phyloP scores from a whole-genome alignment of 2,888 invertebrate genomes.

The Gymnoscelis rufifasciata region DNA sequence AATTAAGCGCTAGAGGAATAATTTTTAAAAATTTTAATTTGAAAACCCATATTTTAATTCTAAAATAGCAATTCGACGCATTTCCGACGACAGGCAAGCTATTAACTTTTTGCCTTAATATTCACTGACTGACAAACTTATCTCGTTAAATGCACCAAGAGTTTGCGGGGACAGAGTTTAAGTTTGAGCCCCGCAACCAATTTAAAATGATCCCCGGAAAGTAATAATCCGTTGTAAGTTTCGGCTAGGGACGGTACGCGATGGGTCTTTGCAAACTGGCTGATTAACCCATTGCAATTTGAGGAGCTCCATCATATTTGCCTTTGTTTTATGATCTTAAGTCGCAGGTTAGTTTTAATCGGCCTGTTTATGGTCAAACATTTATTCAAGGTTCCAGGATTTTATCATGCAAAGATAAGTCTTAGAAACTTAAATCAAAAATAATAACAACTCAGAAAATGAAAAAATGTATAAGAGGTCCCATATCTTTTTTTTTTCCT shows the following conservation, averaged over 20 bases:
- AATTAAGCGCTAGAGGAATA: too few species aligned
- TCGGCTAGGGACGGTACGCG: slow-evolving; percentile 14
- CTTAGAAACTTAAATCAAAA: too few species aligned
- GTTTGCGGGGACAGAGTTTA: slow-evolving; percentile 51
- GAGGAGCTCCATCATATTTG: slow-evolving; percentile 44
- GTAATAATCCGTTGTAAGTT: slow-evolving; percentile 22
- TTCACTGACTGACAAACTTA: slow-evolving; percentile 56
- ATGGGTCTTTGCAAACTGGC: slow-evolving; percentile 34
- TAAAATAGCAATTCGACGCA: background rate
- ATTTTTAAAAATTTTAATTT: too few species aligned
- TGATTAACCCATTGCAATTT: slow-evolving; percentile 36
- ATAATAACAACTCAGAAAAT: too few species aligned
- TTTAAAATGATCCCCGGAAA: slow-evolving; percentile 32
- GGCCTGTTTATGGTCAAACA: too few species aligned
- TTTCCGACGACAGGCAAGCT: slow-evolving; percentile 12
- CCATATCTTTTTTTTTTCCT: too few species aligned
- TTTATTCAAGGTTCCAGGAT: too few species aligned
- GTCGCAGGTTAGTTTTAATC: too few species aligned
- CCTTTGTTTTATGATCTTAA: slow-evolving; percentile 28
- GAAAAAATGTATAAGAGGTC: too few species aligned
- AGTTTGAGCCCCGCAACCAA: slow-evolving; percentile 42
- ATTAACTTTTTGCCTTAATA: slow-evolving; percentile 50
- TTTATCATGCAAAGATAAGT: too few species aligned
- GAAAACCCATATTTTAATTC: background rate
- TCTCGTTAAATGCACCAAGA: slow-evolving; percentile 68